Evolutionary conservation across 1,140 invertebrate species (phyloP).

Genomic region (Holotrichia oblita): DNA sequence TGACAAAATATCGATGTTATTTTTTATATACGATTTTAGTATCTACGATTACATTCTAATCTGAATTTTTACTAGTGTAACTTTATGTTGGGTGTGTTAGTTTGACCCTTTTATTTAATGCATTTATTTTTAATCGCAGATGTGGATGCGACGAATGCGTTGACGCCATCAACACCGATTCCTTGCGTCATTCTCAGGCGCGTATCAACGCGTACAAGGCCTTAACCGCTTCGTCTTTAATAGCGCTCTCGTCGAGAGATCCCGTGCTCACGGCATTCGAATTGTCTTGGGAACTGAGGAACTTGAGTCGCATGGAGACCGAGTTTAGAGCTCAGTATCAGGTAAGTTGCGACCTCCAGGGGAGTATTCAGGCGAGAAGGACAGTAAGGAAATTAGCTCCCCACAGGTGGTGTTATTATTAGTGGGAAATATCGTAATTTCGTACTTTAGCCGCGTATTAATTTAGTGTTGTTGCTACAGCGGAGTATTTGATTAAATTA

Average conservation of each 20-base stretch:
- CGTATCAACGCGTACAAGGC: constrained; percentile 95
- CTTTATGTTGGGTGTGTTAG: too few relatives aligned
- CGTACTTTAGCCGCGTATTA: background rate
- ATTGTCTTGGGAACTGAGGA: constrained; percentile 87
- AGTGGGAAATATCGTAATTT: background rate
- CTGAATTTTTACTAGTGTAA: too few relatives aligned
- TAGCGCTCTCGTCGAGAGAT: constrained; percentile 91
- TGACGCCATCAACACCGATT: constrained; percentile 78
- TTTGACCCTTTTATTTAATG: too few relatives aligned
- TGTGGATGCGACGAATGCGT: constrained; percentile 91
- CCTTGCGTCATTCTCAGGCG: constrained; percentile 86
- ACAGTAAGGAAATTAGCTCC: background rate
- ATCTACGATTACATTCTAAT: too few relatives aligned
- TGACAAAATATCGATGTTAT: too few relatives aligned
- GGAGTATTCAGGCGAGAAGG: background rate
- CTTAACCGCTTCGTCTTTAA: constrained; percentile 87
- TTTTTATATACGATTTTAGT: too few relatives aligned
- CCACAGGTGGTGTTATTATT: background rate
- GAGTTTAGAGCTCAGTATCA: constrained; percentile 93
- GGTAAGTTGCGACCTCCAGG: constrained; percentile 62
- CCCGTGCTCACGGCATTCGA: constrained; percentile 93
- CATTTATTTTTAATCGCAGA: too few relatives aligned
- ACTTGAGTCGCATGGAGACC: constrained; percentile 88
- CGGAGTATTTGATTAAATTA: background rate
- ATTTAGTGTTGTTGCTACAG: background rate